These are phyloP conservation scores for Hedychridium roseum DNA, from an alignment of 2,888 invertebrate species.

Conservation along the genomic window DNA sequence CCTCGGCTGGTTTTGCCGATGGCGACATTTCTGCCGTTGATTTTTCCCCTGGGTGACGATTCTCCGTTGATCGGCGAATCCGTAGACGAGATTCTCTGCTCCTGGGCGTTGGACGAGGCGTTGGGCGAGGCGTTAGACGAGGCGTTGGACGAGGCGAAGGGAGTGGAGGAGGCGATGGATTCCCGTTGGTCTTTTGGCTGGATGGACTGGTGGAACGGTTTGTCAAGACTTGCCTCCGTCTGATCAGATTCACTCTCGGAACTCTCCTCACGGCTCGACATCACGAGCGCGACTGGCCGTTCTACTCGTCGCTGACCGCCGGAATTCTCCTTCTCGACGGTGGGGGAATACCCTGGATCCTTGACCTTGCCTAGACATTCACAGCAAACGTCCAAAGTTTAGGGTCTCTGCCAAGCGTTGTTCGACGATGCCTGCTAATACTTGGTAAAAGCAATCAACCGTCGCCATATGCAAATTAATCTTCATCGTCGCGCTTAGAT, in stretches of 20 bases:
- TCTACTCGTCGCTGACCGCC: slow-evolving; percentile 15
- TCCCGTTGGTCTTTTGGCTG: neutral
- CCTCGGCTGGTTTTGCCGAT: too few relatives aligned
- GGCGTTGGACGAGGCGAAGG: too few relatives aligned
- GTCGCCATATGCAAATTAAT: slow-evolving; percentile 10
- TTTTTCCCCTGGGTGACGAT: too few relatives aligned
- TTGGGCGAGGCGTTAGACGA: too few relatives aligned
- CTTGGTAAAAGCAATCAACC: neutral
- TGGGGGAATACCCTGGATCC: slow-evolving; percentile 26
- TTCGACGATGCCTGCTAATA: neutral
- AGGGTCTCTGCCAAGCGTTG: neutral
- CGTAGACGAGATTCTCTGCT: too few relatives aligned
- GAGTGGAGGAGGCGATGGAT: neutral
- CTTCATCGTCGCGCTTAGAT: slow-evolving; percentile 17
- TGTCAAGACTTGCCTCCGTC: neutral
- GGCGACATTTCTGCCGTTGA: too few relatives aligned
- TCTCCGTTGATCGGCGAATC: too few relatives aligned
- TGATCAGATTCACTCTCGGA: slow-evolving; percentile 36
- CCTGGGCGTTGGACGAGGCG: too few relatives aligned
- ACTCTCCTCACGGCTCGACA: slow-evolving; percentile 57
- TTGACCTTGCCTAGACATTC: slow-evolving; percentile 27
- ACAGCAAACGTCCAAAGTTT: neutral
- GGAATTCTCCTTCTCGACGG: slow-evolving; percentile 17
- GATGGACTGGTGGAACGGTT: slow-evolving; percentile 3
- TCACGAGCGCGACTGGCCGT: slow-evolving; percentile 51